Percentiles rank a stretch among this genome's conserved stretches.
Evolutionary conservation across 2,797 vertebrate species (phyloP).

Genomic region (Hydrophis major): DNA sequence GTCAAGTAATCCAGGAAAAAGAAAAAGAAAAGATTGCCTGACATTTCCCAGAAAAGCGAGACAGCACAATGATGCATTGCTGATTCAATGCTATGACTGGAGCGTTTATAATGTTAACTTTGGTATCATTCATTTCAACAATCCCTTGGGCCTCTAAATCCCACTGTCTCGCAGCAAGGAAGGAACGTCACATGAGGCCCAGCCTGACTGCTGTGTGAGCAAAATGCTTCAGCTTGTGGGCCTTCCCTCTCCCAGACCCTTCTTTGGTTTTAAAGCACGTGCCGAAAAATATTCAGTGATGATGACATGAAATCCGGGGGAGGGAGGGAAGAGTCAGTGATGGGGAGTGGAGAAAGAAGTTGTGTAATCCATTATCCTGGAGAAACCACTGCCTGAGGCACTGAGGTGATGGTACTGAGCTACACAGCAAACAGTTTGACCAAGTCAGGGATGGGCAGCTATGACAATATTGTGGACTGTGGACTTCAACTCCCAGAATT

Average conservation of each 20-base stretch:
- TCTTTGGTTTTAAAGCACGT: not conserved
- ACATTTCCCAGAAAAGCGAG: not conserved
- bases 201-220: slow-evolving; percentile 22
- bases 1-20: not conserved
- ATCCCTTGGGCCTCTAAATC: not conserved
- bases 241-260: not conserved
- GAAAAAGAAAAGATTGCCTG: not conserved
- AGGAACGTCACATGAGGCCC: slow-evolving; percentile 17
- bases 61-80: accelerated
- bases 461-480: not conserved
- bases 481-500: not conserved
- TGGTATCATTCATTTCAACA: not conserved
- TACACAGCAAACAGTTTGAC: not conserved
- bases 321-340: not conserved
- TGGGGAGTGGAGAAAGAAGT: not conserved
- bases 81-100: not conserved
- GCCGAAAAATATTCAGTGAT: slow-evolving; percentile 2
- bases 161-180: not conserved
- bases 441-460: not conserved
- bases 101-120: not conserved
- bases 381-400: not conserved
- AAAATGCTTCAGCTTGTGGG: not conserved
- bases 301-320: not conserved
- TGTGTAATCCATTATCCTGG: not conserved
- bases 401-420: not conserved